Base-by-base conservation (phyloP, 2,888 invertebrate genomes). In the Trilocha varians region DNA sequence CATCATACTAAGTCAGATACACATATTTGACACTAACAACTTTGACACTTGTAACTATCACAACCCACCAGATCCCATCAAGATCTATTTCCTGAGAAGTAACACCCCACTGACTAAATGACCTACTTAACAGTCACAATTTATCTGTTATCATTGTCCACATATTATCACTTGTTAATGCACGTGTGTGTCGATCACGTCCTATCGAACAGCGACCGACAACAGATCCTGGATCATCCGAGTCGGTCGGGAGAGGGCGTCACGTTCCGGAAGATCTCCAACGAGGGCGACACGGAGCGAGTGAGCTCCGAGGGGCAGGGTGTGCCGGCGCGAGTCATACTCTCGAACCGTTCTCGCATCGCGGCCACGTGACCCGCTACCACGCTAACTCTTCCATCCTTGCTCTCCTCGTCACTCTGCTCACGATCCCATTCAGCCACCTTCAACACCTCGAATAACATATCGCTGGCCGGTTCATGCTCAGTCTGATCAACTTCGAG, bases 331-430 rank as follows among this genome's bases (percentile, higher is more conserved):
- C 85, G 69, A 38, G 85, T 86, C 78, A 86, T 78, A 40, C 77
- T 86, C 54, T 87, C 87, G 60, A 86, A 87, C 8, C 82, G 58
- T 50, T 86, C 85, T 11, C 86, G 53, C 86, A 87, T 86, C 13
- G 87, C 87, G 6, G 87, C 87, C 59, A 87, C 87, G 60, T 86
- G 87, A 0, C 87, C 87, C 0, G 85, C 76, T 41, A 78, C 67
- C 46, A 78, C 78, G 36, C 71, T 64, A 47, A 70, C 70, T 32
- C 59, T 59, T 3, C 71, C 72, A 11, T 62, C 65, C 42, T 54
- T 57, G 2, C 59, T 68, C 5, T 58, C 58, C 32, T 47, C 50
- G 8, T 42, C 49, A 38, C 51, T 57, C 2, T 71, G 73, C 13
- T 67, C 61, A 15, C 59, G 36, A 36, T 79, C 82, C 34, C 60